phyloP scores from a whole-genome alignment of 2,113 vertebrate species.

The Pelvicachromis taeniatus region DNA sequence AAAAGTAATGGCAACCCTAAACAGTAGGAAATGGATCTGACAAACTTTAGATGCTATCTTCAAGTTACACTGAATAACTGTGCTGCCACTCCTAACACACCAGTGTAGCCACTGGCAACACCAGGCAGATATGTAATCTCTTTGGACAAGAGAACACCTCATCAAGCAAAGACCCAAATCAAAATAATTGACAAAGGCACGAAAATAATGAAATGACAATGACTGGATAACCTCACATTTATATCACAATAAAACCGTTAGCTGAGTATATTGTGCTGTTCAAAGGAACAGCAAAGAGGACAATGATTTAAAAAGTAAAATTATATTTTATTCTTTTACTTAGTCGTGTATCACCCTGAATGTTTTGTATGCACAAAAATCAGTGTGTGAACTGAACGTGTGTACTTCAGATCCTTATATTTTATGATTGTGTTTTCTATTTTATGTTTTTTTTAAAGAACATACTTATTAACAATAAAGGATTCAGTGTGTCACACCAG shows the following conservation, averaged over 20 bases:
- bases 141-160: slow-evolving; percentile 69
- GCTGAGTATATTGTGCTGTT: neutral
- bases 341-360: neutral
- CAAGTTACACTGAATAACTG: slow-evolving; percentile 69
- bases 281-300: neutral
- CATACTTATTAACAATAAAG: neutral
- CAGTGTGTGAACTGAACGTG: neutral
- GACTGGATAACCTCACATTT: slow-evolving; percentile 16
- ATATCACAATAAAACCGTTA: neutral
- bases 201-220: slow-evolving; percentile 54
- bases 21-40: slow-evolving; percentile 70
- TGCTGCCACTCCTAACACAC: slow-evolving; percentile 48
- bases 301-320: neutral
- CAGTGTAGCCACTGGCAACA: slow-evolving; percentile 69
- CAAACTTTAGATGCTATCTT: slow-evolving; percentile 79
- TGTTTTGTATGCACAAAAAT: neutral
- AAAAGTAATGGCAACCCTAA: slow-evolving; percentile 70
- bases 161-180: slow-evolving; percentile 73
- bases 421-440: neutral
- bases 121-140: slow-evolving; percentile 74
- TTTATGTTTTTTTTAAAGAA: neutral
- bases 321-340: neutral
- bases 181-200: slow-evolving; percentile 74
- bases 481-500: neutral
- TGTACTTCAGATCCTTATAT: neutral